Base-by-base conservation (phyloP, 2,888 invertebrate genomes). In the Drosophila antonietae region DNA sequence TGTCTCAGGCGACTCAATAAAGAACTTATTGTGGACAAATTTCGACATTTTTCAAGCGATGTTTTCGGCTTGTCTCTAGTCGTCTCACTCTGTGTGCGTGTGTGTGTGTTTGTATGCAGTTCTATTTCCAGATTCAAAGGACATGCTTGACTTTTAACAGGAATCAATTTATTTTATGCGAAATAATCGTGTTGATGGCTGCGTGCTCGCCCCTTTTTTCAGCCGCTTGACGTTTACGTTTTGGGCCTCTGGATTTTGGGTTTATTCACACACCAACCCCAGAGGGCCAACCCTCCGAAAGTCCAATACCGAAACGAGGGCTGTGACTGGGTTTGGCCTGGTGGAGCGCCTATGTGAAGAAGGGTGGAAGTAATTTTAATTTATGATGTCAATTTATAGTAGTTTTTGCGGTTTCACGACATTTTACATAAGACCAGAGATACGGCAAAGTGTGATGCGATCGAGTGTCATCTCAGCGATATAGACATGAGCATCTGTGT, bases 331-430 rank as follows among this genome's bases (percentile, higher is more conserved):
- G 78, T 74, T 84, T 78, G 75, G 65, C 60, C 66, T 70, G 75
- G 66, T 75, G 78, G 74, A 75, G 80, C 73, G 88, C 90, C 85
- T 77, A 90, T 91, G 91, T 91, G 90, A 88, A 92, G 91, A 91
- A 91, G 92, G 92, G 89, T 92, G 91, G 92, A 91, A 91, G 90
- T 91, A 92, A 92, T 91, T 91, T 90, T 91, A 91, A 92, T 92
- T 92, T 92, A 92, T 92, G 91, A 87, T 89, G 80, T 88, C 91
- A 90, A 88, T 90, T 91, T 89, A 84, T 79, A 84, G 75, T 84
- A 76, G 85, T 83, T 87, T 86, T 84, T 88, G 83, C 72, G 86
- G 88, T 86, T 84, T 76, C 67, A 55, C 71, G 56, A 33, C 47
- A 67, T 68, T 81, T 81, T 73, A 78, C 69, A 81, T 80, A 78